Conservation (phyloP, 92 coral and sea anemone genomes). For the Actinernus sp. region DNA sequence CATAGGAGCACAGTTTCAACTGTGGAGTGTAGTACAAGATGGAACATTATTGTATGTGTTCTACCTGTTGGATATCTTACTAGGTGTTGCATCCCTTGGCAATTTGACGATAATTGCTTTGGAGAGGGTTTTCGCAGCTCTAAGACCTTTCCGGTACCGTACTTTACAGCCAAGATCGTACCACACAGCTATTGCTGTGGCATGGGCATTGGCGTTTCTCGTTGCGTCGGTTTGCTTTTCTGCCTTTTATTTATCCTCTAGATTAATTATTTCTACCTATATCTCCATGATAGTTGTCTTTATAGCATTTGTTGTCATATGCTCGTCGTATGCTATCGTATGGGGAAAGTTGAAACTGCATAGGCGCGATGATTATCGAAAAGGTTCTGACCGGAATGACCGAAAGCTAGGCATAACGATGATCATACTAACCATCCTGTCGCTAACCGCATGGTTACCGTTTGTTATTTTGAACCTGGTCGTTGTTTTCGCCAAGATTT, state of each 20-base stretch:
- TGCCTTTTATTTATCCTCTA: conserved; percentile 19
- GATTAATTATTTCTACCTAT: conserved; percentile 24
- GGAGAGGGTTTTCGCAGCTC: conserved; percentile 29
- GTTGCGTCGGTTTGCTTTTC: conserved; percentile 25
- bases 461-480: conserved; percentile 34
- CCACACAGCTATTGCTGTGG: conserved; percentile 10
- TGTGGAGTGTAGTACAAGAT: conserved; percentile 13
- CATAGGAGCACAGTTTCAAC: conserved; percentile 21
- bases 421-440: conserved; percentile 30
- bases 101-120: conserved; percentile 45
- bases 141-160: conserved; percentile 32
- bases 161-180: conserved; percentile 21
- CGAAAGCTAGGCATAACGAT: conserved; percentile 45
- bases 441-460: conserved; percentile 39
- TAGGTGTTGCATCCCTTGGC: conserved; percentile 33
- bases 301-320: conserved; percentile 19
- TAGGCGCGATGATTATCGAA: conserved; percentile 25
- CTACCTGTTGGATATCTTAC: conserved; percentile 21
- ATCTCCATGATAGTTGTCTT: conserved; percentile 34
- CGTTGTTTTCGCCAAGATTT: conserved; percentile 10
- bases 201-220: conserved; percentile 13
- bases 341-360: conserved; percentile 21
- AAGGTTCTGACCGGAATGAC: conserved; percentile 30
- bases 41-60: neutral
- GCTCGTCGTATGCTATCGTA: conserved; percentile 34